Evolutionary conservation across 2,113 vertebrate species (phyloP).

Genomic region (Neopipo cinnamomea): DNA sequence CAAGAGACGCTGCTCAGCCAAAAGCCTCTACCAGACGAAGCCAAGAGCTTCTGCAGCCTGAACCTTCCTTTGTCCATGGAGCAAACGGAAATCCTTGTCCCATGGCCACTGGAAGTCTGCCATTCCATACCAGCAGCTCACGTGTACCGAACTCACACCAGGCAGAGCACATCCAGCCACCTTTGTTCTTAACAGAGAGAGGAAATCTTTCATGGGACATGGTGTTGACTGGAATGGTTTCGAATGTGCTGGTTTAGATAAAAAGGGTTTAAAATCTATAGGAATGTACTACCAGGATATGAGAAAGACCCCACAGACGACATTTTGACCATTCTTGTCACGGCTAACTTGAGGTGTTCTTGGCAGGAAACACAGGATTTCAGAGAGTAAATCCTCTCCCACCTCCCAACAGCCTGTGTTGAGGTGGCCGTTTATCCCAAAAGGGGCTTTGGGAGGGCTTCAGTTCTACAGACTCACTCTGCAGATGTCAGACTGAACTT

Average conservation of each 20-base stretch:
- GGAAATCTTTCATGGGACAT: background rate
- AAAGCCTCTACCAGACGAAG: constrained; percentile 7
- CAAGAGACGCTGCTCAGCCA: background rate
- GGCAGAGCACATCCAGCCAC: background rate
- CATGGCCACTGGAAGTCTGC: background rate
- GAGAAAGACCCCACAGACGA: background rate
- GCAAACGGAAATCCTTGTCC: background rate
- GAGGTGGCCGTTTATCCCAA: background rate
- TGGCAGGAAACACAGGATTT: background rate
- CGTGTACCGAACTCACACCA: background rate
- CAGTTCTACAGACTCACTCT: fast-evolving
- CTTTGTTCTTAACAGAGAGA: background rate
- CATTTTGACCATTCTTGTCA: background rate
- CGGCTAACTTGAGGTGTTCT: background rate
- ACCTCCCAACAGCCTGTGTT: background rate
- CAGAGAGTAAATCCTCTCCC: background rate
- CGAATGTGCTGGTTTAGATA: background rate
- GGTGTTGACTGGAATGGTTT: background rate
- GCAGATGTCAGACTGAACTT: background rate
- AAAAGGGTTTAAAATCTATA: background rate
- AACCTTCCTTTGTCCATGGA: background rate
- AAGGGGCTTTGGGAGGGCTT: background rate
- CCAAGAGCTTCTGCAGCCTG: constrained; percentile 40
- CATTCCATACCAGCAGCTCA: background rate
- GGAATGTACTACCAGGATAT: background rate